Conservation (phyloP, 2,113 vertebrate species). For the Nansenia antarctica region DNA sequence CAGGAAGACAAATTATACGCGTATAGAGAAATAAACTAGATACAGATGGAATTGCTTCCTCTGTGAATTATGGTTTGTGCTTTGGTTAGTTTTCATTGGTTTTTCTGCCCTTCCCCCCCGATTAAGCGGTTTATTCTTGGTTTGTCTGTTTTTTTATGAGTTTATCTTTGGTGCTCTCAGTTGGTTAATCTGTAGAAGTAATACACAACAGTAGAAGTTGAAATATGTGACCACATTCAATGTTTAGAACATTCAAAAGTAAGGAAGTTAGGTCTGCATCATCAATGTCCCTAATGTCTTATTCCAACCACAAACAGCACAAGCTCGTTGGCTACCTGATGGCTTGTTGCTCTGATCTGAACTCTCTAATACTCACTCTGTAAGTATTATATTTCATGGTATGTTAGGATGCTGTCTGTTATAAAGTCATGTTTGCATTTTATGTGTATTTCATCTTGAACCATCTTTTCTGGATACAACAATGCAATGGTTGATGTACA, state of each 20-base stretch:
- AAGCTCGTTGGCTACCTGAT: neutral
- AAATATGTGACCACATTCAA: slow-evolving; percentile 19
- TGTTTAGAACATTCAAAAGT: neutral
- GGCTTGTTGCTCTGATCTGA: no score
- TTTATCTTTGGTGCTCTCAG: slow-evolving; percentile 34
- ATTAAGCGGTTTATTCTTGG: slow-evolving; percentile 46
- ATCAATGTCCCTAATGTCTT: neutral
- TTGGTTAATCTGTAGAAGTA: slow-evolving; percentile 30
- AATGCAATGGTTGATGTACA: no score
- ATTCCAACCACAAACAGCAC: neutral
- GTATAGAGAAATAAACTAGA: slow-evolving; percentile 53
- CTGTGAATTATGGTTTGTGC: slow-evolving; percentile 49
- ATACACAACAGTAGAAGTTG: slow-evolving; percentile 29
- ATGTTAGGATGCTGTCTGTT: no score
- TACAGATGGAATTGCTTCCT: slow-evolving; percentile 57
- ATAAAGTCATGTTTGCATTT: no score
- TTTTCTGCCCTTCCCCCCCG: slow-evolving; percentile 39
- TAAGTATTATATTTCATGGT: no score
- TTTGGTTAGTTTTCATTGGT: slow-evolving; percentile 53
- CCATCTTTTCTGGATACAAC: no score
- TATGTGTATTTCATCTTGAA: no score
- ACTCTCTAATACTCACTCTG: no score
- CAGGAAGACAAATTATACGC: slow-evolving; percentile 58
- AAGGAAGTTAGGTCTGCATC: slow-evolving; percentile 12
- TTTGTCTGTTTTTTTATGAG: slow-evolving; percentile 48